A percentile compares a stretch with the other conserved stretches of the same genome.
These are phyloP conservation scores for Gymnothorax javanicus DNA, from an alignment of 2,797 vertebrate species.

Conservation along the genomic window DNA sequence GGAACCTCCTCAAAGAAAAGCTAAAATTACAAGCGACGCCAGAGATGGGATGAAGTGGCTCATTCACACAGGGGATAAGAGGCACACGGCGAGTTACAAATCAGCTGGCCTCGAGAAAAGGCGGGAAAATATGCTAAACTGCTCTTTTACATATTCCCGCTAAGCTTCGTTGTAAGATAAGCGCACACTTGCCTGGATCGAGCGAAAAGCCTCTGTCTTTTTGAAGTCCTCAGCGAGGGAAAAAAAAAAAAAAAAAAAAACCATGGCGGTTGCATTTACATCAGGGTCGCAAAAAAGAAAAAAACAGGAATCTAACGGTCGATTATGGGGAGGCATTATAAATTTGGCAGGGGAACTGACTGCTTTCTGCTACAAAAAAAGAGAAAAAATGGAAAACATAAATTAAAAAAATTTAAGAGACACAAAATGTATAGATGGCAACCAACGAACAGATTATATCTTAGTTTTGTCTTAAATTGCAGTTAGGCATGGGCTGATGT, in stretches of 20 bases:
- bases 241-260: slow-evolving; percentile 25
- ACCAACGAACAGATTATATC: neutral
- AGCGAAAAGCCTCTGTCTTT: slow-evolving; percentile 45
- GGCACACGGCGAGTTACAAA: slow-evolving; percentile 16
- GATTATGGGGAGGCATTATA: slow-evolving; percentile 39
- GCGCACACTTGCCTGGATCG: slow-evolving; percentile 43
- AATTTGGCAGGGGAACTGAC: slow-evolving; percentile 2
- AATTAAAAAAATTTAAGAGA: neutral
- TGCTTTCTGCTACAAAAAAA: slow-evolving; percentile 19
- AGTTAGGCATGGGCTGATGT: neutral
- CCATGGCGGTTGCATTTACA: slow-evolving; percentile 31
- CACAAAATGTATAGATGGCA: neutral
- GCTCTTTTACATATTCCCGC: slow-evolving; percentile 44
- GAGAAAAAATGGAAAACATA: neutral
- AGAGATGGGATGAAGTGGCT: slow-evolving; percentile 5
- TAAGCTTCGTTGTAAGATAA: slow-evolving; percentile 51
- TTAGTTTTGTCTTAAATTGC: neutral
- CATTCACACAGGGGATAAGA: slow-evolving; percentile 1
- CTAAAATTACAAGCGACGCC: neutral
- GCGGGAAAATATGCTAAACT: slow-evolving; percentile 46
- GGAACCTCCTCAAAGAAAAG: neutral
- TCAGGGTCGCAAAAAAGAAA: slow-evolving; percentile 35
- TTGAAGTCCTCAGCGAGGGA: slow-evolving; percentile 34
- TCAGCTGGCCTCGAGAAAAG: slow-evolving; percentile 36
- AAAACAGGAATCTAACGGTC: slow-evolving; percentile 35